Conservation (phyloP, 2,797 vertebrate genomes). For the Erethizon dorsatum region DNA sequence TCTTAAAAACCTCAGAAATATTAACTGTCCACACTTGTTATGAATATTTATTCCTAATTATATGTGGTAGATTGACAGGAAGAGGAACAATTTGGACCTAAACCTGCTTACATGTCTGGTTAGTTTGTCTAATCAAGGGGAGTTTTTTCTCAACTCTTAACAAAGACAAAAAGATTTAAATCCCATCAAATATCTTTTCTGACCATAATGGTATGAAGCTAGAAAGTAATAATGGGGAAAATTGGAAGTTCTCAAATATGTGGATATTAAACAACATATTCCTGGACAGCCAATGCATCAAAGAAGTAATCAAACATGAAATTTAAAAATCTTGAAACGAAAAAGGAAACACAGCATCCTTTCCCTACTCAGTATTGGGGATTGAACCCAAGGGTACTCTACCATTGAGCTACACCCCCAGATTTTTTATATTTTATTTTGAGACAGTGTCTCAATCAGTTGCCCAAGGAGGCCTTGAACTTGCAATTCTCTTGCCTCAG, state of each 20-base stretch:
- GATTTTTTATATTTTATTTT: not conserved
- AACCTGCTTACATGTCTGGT: conserved; percentile 24
- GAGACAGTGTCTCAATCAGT: not conserved
- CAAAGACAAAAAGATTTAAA: conserved; percentile 3
- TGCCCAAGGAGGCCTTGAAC: not conserved
- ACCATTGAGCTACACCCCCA: not conserved
- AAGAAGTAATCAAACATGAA: not conserved
- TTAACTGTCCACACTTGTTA: not conserved
- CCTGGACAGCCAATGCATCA: not conserved
- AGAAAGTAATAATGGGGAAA: not conserved
- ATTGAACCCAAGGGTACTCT: not conserved
- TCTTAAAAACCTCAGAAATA: not conserved
- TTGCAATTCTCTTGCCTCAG: not conserved
- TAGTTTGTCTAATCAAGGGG: conserved; percentile 7
- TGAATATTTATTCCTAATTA: conserved; percentile 24
- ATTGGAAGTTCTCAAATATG: not conserved
- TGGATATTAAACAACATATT: not conserved
- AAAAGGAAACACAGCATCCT: not conserved
- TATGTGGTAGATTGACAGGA: not conserved
- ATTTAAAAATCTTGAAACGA: not conserved
- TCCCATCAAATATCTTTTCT: not conserved
- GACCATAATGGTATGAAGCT: not conserved
- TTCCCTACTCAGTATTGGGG: not conserved
- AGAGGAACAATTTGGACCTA: not conserved
- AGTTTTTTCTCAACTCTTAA: not conserved